Evolutionary conservation across 2,888 invertebrate genomes (phyloP), one percentile per base, ranked within the genome.

Genomic region (Tipula lateralis): DNA sequence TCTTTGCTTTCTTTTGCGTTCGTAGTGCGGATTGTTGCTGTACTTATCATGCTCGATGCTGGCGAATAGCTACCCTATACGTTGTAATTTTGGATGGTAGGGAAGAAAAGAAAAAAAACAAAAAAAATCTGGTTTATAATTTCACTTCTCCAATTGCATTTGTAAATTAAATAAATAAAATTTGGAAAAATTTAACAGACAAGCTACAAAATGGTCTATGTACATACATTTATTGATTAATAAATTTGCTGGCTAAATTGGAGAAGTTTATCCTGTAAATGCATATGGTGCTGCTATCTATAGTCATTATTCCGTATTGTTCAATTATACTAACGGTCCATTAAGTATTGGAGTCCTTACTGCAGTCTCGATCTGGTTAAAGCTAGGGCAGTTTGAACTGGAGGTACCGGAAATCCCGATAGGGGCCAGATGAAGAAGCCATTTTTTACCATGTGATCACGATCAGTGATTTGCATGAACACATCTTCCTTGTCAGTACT

Each of bases 1-100:
- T 96, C 96, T 88, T 96, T 96, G 4, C 93, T 94, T 87, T 95
- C 95, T 87, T 95, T 95, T 0, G 93, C 92, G 86, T 92, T 93
- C 85, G 92, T 92, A 86, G 94, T 94, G 16, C 94, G 91, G 86
- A 94, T 93, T 81, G 92, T 92, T 6, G 94, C 94, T 16, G 93
- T 92, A 83, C 93, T 93, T 4, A 93, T 92, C 39, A 94, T 92
- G 87, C 94, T 94, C 2, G 93, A 89, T 19, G 94, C 94, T 0
- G 94, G 94, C 0, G 94, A 94, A 88, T 94, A 94, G 90, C 93
- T 93, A 50, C 94, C 94, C 95, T 95, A 66, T 3, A 66, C 66
- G 66, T 19, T 66, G 7, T 9, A 16, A 24, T 66, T 24, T 24
- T 24, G 66, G 44, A 32, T 83, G 24, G 24, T 6, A 66, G 19